phyloP scores from a whole-genome alignment of 2,888 invertebrate species.

The Malthinus seriepunctatus region DNA sequence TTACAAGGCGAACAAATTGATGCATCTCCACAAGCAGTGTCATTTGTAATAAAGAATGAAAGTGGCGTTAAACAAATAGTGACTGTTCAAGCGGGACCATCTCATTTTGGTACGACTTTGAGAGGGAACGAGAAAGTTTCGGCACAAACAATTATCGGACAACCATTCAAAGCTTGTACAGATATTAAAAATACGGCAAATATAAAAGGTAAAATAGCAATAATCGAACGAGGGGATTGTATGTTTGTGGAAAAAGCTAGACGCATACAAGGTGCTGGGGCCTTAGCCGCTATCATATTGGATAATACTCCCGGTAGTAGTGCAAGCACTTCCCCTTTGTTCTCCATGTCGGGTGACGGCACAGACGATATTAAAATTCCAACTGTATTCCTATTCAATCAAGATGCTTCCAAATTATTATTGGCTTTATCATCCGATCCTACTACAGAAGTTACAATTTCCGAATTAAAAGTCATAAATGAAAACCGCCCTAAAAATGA shows the following conservation, averaged over 20 bases:
- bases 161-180: constrained; percentile 71
- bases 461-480: constrained; percentile 55
- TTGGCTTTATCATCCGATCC: constrained; percentile 62
- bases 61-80: constrained; percentile 42
- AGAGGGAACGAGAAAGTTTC: constrained; percentile 65
- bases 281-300: constrained; percentile 80
- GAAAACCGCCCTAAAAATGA: constrained; percentile 54
- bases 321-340: constrained; percentile 77
- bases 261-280: constrained; percentile 79
- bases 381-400: constrained; percentile 84
- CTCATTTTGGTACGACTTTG: constrained; percentile 85
- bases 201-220: constrained; percentile 73
- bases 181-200: constrained; percentile 62
- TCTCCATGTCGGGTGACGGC: constrained; percentile 97
- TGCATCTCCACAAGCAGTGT: constrained; percentile 59
- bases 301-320: constrained; percentile 81
- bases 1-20: constrained; percentile 65
- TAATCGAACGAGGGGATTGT: constrained; percentile 91
- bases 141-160: constrained; percentile 67
- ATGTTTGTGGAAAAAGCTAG: constrained; percentile 96
- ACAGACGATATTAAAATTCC: constrained; percentile 84
- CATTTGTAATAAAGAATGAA: constrained; percentile 51
- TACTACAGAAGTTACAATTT: constrained; percentile 59
- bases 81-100: constrained; percentile 78
- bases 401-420: constrained; percentile 73